Evolutionary conservation across 2,797 vertebrate species (phyloP).

Genomic region (Apogon talboti): DNA sequence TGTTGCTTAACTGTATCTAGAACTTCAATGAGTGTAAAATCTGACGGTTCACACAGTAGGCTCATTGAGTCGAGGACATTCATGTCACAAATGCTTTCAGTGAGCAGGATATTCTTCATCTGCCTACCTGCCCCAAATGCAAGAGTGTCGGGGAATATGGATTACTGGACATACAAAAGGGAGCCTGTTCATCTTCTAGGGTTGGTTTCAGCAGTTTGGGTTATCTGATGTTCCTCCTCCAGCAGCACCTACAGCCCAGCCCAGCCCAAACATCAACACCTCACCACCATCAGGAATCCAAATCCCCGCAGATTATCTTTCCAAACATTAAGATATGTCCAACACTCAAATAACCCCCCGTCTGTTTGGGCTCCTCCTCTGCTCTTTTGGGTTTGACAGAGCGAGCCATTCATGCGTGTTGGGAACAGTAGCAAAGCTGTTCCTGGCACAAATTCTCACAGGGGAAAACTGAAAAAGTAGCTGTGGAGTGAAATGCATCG

Average conservation of each 20-base stretch:
- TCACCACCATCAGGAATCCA: slow-evolving; percentile 70
- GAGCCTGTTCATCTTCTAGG: slow-evolving; percentile 68
- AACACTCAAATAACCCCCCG: slow-evolving; percentile 53
- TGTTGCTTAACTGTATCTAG: slow-evolving; percentile 33
- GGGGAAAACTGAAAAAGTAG: slow-evolving; percentile 50
- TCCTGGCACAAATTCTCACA: slow-evolving; percentile 52
- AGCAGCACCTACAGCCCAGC: slow-evolving; percentile 52
- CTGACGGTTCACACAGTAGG: slow-evolving; percentile 50
- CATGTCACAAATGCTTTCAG: slow-evolving; percentile 59
- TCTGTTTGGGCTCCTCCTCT: slow-evolving; percentile 52
- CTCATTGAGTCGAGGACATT: slow-evolving; percentile 57
- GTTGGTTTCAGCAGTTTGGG: slow-evolving; percentile 55
- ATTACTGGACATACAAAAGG: slow-evolving; percentile 74
- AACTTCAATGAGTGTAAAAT: slow-evolving; percentile 25
- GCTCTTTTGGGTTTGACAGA: slow-evolving; percentile 62
- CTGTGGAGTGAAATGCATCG: slow-evolving; percentile 51
- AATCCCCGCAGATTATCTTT: slow-evolving; percentile 79
- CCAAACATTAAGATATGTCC: slow-evolving; percentile 74
- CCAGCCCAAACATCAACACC: slow-evolving; percentile 79
- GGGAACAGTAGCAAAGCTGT: slow-evolving; percentile 79
- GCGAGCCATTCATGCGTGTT: slow-evolving; percentile 72
- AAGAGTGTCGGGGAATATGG: slow-evolving; percentile 61
- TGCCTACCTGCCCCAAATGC: slow-evolving; percentile 53
- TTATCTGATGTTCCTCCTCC: slow-evolving; percentile 75
- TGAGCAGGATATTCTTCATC: slow-evolving; percentile 73